Conservation (phyloP, 2,888 invertebrate species). For the Pantelozetes paolii region DNA sequence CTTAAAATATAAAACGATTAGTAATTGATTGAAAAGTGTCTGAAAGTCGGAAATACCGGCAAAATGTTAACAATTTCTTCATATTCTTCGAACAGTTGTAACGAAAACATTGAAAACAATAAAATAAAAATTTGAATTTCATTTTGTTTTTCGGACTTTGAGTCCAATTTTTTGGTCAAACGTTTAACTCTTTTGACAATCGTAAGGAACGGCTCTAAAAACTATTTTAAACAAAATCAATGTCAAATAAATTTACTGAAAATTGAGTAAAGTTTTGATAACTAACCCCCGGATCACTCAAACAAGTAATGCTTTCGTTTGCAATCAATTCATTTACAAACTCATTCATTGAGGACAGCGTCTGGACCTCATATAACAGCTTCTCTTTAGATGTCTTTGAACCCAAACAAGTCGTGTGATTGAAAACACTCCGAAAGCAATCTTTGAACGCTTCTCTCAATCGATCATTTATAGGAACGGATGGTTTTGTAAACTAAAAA, state of each 20-base stretch:
- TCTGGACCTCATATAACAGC: conserved; percentile 1
- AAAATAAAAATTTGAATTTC: conserved; percentile 20
- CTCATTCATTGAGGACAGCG: conserved; percentile 18
- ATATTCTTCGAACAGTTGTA: conserved; percentile 37
- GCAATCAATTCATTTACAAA: conserved; percentile 13
- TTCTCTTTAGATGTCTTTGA: conserved; percentile 26
- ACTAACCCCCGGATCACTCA: neutral
- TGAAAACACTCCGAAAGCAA: conserved; percentile 28
- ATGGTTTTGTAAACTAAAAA: neutral
- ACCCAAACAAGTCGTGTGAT: conserved; percentile 8
- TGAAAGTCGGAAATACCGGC: conserved; percentile 23
- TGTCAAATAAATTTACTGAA: neutral
- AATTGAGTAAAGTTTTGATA: neutral
- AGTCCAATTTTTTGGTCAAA: neutral
- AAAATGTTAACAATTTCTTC: conserved; percentile 33
- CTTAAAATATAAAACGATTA: conserved; percentile 10
- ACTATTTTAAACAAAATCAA: neutral
- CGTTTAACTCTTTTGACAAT: neutral
- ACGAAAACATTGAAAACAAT: conserved; percentile 17
- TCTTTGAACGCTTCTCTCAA: conserved; percentile 27
- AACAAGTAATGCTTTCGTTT: neutral
- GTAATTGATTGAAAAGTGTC: neutral
- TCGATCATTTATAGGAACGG: conserved; percentile 20
- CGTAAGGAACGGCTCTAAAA: neutral
- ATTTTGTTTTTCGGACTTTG: neutral